These are phyloP conservation scores for Maniola jurtina DNA, from an alignment of 1,140 invertebrate species.

Conservation along the genomic window DNA sequence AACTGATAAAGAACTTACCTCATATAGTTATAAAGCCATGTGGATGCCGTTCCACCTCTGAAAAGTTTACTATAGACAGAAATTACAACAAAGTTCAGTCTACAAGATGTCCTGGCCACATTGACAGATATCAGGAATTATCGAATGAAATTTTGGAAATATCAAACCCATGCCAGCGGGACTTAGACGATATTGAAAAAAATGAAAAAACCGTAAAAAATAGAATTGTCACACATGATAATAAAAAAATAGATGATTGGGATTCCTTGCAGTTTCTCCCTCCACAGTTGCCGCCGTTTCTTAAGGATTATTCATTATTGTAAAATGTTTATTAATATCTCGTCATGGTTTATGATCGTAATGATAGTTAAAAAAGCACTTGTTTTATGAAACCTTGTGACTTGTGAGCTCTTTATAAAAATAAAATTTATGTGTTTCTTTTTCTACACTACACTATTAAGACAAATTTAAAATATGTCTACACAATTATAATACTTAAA, in stretches of 20 bases:
- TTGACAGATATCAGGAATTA: conserved; percentile 33
- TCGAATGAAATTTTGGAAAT: conserved; percentile 48
- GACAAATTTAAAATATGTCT: neutral
- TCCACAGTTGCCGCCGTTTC: conserved; percentile 53
- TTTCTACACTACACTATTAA: neutral
- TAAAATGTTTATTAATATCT: neutral
- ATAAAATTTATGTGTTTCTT: neutral
- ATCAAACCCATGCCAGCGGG: conserved; percentile 30
- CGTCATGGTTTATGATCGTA: conserved; percentile 4
- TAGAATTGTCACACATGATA: neutral
- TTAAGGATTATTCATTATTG: conserved; percentile 32
- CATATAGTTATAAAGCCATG: conserved; percentile 40
- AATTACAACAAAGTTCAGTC: conserved; percentile 26
- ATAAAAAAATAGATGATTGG: conserved; percentile 26
- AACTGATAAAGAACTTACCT: conserved; percentile 19
- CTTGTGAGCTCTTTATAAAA: conserved; percentile 1
- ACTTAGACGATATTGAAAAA: conserved; percentile 13
- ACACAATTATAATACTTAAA: neutral
- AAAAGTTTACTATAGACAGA: conserved; percentile 7
- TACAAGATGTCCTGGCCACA: conserved; percentile 37
- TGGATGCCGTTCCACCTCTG: conserved; percentile 2
- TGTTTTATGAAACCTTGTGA: neutral
- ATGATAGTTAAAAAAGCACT: neutral
- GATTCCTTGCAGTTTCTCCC: conserved; percentile 51
- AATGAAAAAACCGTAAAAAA: conserved; percentile 12